Evolutionary conservation across 2,888 invertebrate genomes (phyloP).

Genomic region (Campoletis raptor): DNA sequence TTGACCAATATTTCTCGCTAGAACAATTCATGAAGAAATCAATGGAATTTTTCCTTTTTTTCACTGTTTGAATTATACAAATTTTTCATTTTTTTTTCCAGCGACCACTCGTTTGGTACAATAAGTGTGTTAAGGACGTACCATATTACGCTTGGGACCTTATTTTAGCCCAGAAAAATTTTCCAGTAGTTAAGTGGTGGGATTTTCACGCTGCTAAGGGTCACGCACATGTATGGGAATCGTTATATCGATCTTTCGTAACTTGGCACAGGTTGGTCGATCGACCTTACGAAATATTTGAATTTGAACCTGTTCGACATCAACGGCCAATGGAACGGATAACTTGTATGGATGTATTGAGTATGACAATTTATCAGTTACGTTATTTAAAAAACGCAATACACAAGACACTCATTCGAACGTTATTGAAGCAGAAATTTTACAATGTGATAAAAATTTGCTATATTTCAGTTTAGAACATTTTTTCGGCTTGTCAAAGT

Average conservation of each 20-base stretch:
- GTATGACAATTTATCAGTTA: slow-evolving; percentile 61
- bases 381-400: background rate
- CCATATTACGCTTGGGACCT: slow-evolving; percentile 71
- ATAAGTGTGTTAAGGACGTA: slow-evolving; percentile 75
- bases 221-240: slow-evolving; percentile 71
- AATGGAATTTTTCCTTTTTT: background rate
- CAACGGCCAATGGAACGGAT: slow-evolving; percentile 69
- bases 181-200: slow-evolving; percentile 28
- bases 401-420: background rate
- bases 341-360: slow-evolving; percentile 72
- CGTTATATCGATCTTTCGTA: slow-evolving; percentile 74
- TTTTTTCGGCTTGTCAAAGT: background rate
- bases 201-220: slow-evolving; percentile 65
- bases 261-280: slow-evolving; percentile 71
- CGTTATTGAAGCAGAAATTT: background rate
- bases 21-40: background rate
- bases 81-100: slow-evolving; percentile 44
- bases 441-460: background rate
- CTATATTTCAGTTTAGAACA: background rate
- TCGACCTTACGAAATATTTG: slow-evolving; percentile 37
- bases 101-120: slow-evolving; percentile 75
- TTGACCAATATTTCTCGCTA: background rate
- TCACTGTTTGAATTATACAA: background rate
- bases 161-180: slow-evolving; percentile 73
- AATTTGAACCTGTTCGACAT: slow-evolving; percentile 64